Evolutionary conservation across 2,113 vertebrate species (phyloP).

Genomic region (Australoheros scitulus): DNA sequence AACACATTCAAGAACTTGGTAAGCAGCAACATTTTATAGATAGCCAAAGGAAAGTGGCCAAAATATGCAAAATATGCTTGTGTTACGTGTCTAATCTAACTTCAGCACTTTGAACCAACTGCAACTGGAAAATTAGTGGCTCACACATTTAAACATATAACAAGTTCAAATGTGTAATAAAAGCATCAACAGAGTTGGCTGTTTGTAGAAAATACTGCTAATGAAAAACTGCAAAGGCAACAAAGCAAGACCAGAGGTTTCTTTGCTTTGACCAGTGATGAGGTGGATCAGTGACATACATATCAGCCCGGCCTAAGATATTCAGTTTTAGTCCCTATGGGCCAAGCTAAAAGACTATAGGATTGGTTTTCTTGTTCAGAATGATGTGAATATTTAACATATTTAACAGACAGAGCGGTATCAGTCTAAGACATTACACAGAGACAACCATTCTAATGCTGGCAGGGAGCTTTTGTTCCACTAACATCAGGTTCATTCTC

Average conservation of each 20-base stretch:
- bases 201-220: no score
- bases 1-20: neutral
- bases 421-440: neutral
- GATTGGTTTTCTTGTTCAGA: neutral
- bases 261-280: no score
- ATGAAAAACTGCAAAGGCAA: no score
- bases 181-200: no score
- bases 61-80: neutral
- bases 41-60: neutral
- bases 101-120: neutral
- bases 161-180: neutral
- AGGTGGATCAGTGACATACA: no score
- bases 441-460: neutral
- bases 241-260: no score
- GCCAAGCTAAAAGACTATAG: neutral
- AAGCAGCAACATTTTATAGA: neutral
- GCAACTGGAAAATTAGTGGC: neutral
- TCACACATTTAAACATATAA: neutral
- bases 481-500: neutral
- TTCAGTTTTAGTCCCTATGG: neutral
- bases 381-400: neutral
- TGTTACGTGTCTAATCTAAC: neutral
- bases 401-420: neutral
- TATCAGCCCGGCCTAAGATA: neutral
- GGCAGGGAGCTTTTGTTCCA: slow-evolving; percentile 2